Evolutionary conservation across 2,113 vertebrate genomes (phyloP).

Genomic region (Boulengeromyrus knoepffleri): DNA sequence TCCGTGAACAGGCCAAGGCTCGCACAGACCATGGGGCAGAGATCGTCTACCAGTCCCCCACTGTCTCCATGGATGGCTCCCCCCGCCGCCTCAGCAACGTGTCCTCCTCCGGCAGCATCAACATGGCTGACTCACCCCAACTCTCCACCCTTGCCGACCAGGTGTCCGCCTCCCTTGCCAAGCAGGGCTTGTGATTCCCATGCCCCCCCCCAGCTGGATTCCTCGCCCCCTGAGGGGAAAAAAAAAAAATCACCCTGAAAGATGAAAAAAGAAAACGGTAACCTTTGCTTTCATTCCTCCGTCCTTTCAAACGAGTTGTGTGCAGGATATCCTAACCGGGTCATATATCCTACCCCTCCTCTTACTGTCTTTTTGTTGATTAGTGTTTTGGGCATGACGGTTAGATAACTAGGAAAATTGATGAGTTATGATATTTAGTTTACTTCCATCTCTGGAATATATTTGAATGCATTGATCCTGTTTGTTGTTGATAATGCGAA

Average conservation of each 20-base stretch:
- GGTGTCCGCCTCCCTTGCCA: conserved; percentile 93
- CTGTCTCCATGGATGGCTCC: conserved; percentile 78
- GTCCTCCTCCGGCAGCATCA: conserved; percentile 92
- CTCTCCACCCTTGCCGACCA: conserved; percentile 92
- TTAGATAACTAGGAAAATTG: conserved; percentile 23
- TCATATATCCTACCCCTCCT: conserved; percentile 52
- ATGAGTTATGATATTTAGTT: background rate
- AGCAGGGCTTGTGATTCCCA: conserved; percentile 91
- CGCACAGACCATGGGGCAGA: conserved; percentile 97
- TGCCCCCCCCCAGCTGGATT: background rate
- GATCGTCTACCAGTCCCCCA: conserved; percentile 79
- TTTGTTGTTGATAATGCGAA: background rate
- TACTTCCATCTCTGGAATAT: background rate
- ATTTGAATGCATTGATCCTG: background rate
- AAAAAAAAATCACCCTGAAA: conserved; percentile 32
- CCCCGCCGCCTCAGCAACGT: conserved; percentile 90
- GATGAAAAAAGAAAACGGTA: conserved; percentile 47
- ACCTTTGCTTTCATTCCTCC: conserved; percentile 56
- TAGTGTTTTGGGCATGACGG: conserved; percentile 41
- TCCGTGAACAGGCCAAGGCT: conserved; percentile 92
- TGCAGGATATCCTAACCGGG: conserved; percentile 11
- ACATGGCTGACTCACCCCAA: conserved; percentile 90
- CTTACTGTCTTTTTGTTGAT: conserved; percentile 52
- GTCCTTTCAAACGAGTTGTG: conserved; percentile 62
- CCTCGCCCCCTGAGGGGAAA: background rate